These are phyloP conservation scores for Helicoverpa zea DNA, from an alignment of 1,140 invertebrate species.

Conservation along the genomic window DNA sequence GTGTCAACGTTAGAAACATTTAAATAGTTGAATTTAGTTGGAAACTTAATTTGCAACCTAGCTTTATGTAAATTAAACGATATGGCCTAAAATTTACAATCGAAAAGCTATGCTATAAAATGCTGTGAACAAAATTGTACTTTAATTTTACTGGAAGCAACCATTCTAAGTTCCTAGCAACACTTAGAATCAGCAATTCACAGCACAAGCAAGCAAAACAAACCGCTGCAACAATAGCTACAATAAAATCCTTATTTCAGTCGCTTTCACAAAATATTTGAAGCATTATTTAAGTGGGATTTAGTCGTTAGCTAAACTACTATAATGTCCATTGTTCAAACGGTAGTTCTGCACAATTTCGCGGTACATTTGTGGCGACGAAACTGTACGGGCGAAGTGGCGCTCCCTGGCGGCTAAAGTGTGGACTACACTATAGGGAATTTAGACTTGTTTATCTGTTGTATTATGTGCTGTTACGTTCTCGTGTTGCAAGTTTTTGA, in stretches of 20 bases:
- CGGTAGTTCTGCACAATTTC: slow-evolving; percentile 65
- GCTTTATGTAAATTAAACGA: no score
- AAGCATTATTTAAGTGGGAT: slow-evolving; percentile 58
- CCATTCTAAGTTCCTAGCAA: neutral
- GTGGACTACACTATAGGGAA: slow-evolving; percentile 37
- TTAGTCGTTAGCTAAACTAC: slow-evolving; percentile 61
- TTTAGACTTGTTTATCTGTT: slow-evolving; percentile 39
- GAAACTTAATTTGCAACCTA: no score
- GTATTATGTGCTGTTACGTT: slow-evolving; percentile 31
- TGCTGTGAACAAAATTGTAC: no score
- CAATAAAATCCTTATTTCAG: slow-evolving; percentile 31
- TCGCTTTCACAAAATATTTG: slow-evolving; percentile 50
- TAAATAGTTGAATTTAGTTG: no score
- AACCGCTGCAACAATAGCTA: slow-evolving; percentile 2
- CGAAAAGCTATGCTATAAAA: no score
- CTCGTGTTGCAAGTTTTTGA: slow-evolving; percentile 21
- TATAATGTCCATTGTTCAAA: slow-evolving; percentile 65
- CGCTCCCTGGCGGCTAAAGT: slow-evolving; percentile 41
- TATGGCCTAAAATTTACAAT: no score
- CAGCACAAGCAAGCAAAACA: neutral
- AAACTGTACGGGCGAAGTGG: slow-evolving; percentile 40
- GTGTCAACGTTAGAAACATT: no score
- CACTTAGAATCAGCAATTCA: neutral
- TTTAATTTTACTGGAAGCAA: no score
- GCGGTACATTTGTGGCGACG: slow-evolving; percentile 65